Evolutionary conservation across 1,140 invertebrate species (phyloP).

Genomic region (Lordiphosa mommai): DNA sequence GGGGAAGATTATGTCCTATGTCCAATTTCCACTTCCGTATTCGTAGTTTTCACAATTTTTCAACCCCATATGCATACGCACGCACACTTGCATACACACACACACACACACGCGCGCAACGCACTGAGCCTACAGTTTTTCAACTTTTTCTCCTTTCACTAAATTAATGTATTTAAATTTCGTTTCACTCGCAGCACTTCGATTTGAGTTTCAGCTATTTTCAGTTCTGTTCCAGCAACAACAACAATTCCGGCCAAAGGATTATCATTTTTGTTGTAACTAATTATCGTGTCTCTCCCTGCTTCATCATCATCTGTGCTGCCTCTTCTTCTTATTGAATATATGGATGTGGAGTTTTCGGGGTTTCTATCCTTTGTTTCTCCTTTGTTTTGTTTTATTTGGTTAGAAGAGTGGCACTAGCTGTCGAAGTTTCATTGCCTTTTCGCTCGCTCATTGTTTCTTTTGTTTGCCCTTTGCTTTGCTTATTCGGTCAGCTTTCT

Average conservation of each 20-base stretch:
- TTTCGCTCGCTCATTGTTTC: slow-evolving; percentile 60
- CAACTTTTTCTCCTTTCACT: slow-evolving; percentile 59
- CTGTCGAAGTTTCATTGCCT: slow-evolving; percentile 17
- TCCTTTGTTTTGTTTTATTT: slow-evolving; percentile 76
- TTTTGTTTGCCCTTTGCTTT: slow-evolving; percentile 54
- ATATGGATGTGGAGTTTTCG: slow-evolving; percentile 60
- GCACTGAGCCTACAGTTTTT: slow-evolving; percentile 33
- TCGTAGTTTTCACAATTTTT: slow-evolving; percentile 59
- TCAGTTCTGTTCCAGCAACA: slow-evolving; percentile 11
- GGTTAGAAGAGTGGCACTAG: slow-evolving; percentile 61
- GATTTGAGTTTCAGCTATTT: slow-evolving; percentile 2
- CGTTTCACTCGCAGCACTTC: not conserved
- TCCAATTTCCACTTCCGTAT: slow-evolving; percentile 39
- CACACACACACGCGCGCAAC: slow-evolving; percentile 29
- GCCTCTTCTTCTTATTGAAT: slow-evolving; percentile 62
- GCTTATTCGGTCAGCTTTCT: slow-evolving; percentile 38
- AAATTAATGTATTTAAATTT: too few species aligned
- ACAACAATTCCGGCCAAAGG: slow-evolving; percentile 1
- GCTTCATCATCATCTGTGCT: too few species aligned
- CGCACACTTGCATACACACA: slow-evolving; percentile 47
- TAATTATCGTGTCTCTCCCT: slow-evolving; percentile 43
- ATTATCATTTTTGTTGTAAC: slow-evolving; percentile 48
- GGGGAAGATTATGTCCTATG: slow-evolving; percentile 23
- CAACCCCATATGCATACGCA: slow-evolving; percentile 69
- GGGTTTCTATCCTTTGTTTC: slow-evolving; percentile 75